These are phyloP conservation scores for Nasonia oneida DNA, from an alignment of 2,888 invertebrate genomes.

Conservation along the genomic window DNA sequence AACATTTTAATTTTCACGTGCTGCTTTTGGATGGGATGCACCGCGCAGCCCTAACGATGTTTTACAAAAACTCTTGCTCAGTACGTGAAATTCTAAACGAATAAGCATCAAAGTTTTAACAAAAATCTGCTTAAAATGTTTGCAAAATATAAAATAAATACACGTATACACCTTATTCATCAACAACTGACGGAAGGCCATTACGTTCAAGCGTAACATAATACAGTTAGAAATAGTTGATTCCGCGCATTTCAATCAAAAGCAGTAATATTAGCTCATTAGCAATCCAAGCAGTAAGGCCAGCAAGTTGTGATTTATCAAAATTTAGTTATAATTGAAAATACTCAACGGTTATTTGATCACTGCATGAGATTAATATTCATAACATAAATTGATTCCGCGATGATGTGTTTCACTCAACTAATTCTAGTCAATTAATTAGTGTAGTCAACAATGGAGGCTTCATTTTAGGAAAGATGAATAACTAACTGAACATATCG, in stretches of 20 bases:
- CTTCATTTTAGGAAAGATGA: too few relatives aligned
- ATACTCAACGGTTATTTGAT: too few relatives aligned
- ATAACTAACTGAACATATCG: too few relatives aligned
- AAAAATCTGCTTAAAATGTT: background rate
- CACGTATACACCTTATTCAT: background rate
- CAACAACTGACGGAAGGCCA: background rate
- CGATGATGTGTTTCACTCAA: background rate
- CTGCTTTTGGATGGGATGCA: background rate
- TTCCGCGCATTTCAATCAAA: too few relatives aligned
- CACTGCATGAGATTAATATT: too few relatives aligned
- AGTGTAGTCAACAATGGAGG: background rate
- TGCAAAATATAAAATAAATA: background rate
- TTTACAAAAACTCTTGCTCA: background rate
- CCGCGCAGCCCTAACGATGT: background rate
- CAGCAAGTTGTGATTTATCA: too few relatives aligned
- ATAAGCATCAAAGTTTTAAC: background rate
- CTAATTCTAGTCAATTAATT: too few relatives aligned
- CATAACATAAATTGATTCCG: too few relatives aligned
- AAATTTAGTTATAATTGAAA: too few relatives aligned
- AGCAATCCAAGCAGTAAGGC: too few relatives aligned
- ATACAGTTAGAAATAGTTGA: background rate
- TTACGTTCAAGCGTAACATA: background rate
- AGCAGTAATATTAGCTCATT: too few relatives aligned
- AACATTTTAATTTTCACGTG: slow-evolving; percentile 40
- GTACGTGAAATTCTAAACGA: background rate